A percentile compares a stretch with the other conserved stretches of the same genome.
phyloP scores from a whole-genome alignment of 1,140 invertebrate species.

The Heliothis virescens region DNA sequence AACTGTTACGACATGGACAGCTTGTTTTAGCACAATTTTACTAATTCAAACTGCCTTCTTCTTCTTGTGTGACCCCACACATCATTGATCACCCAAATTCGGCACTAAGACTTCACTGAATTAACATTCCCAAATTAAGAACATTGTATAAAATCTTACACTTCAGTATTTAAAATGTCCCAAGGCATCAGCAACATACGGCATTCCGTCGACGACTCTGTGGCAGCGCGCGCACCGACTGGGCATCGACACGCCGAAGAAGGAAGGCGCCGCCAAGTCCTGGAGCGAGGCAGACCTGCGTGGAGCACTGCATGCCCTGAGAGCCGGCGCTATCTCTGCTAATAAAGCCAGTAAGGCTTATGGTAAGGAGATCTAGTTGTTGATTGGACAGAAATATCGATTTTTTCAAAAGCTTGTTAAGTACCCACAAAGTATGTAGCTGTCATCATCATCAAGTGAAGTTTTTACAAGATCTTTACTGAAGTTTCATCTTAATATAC shows the following conservation, averaged over 20 bases:
- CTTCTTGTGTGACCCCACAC: too few relatives aligned
- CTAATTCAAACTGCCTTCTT: neutral
- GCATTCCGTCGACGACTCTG: constrained; percentile 95
- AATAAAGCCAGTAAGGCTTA: constrained; percentile 97
- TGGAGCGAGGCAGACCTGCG: constrained; percentile 95
- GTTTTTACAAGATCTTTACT: too few relatives aligned
- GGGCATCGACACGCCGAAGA: constrained; percentile 96
- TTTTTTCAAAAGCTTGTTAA: neutral
- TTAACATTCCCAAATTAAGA: too few relatives aligned
- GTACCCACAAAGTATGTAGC: too few relatives aligned
- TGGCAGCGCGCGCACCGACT: constrained; percentile 95
- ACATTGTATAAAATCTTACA: too few relatives aligned
- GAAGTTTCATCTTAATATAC: too few relatives aligned
- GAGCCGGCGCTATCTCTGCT: constrained; percentile 94
- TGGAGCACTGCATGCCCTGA: constrained; percentile 92
- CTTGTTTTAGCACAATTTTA: too few relatives aligned
- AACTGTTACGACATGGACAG: too few relatives aligned
- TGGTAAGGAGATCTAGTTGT: constrained; percentile 81
- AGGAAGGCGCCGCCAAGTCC: constrained; percentile 94
- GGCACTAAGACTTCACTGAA: too few relatives aligned
- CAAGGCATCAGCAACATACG: constrained; percentile 91
- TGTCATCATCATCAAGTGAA: too few relatives aligned
- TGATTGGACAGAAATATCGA: neutral
- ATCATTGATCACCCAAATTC: too few relatives aligned
- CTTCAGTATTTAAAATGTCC: neutral